Percentiles rank a stretch among this genome's conserved stretches.
phyloP scores from a whole-genome alignment of 2,113 vertebrate species.

The Corythoichthys haematopterus region DNA sequence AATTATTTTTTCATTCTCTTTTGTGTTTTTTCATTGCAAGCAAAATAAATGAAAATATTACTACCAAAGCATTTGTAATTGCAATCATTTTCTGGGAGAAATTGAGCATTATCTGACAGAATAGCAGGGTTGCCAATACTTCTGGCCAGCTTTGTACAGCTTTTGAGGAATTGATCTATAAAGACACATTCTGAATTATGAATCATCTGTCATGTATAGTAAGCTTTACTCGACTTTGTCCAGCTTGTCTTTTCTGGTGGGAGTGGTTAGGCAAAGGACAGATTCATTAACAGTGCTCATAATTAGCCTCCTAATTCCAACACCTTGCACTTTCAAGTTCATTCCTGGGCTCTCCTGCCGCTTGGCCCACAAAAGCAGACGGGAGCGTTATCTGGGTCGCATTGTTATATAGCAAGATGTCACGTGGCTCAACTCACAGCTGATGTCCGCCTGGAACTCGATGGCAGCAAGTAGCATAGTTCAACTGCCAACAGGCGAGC shows the following conservation, averaged over 20 bases:
- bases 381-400: constrained; percentile 54
- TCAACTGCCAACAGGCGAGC: constrained; percentile 18
- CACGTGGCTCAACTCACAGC: constrained; percentile 36
- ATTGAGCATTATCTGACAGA: no score
- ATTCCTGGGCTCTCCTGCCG: constrained; percentile 60
- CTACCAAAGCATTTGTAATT: no score
- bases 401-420: constrained; percentile 30
- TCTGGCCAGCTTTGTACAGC: no score
- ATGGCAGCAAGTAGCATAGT: constrained; percentile 10
- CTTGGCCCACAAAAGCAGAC: constrained; percentile 60
- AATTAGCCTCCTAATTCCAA: constrained; percentile 62
- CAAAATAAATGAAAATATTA: no score
- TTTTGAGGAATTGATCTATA: constrained; percentile 33
- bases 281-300: constrained; percentile 48
- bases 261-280: constrained; percentile 31
- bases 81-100: no score
- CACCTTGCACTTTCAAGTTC: constrained; percentile 57
- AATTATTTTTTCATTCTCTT: no score
- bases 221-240: neutral
- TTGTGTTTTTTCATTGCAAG: no score
- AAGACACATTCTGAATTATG: neutral
- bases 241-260: constrained; percentile 18
- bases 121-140: no score
- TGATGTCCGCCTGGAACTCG: constrained; percentile 30
- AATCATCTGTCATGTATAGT: neutral